Evolutionary conservation across 2,888 invertebrate genomes (phyloP).

Genomic region (Mayetiola destructor): DNA sequence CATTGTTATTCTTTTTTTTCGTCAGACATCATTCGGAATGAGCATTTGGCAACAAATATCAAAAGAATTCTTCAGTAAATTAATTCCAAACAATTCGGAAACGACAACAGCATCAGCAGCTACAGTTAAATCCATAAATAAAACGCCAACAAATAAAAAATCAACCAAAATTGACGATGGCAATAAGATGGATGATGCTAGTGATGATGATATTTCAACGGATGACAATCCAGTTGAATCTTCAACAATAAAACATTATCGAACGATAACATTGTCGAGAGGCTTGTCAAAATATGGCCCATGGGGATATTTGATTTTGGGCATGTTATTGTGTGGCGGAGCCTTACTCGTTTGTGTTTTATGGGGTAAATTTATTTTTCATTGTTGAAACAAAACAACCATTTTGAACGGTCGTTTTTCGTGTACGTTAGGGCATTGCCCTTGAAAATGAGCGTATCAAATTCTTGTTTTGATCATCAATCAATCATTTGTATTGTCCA

Average conservation of each 20-base stretch:
- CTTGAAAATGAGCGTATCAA: too few species aligned
- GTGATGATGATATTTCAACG: background rate
- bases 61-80: conserved; percentile 8
- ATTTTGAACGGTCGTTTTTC: background rate
- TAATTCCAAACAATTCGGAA: background rate
- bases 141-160: background rate
- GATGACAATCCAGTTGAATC: background rate
- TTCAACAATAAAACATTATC: conserved; percentile 9
- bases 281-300: conserved; percentile 56
- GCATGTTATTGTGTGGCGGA: conserved; percentile 53
- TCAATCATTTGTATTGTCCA: too few species aligned
- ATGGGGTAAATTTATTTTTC: conserved; percentile 38
- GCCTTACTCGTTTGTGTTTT: conserved; percentile 54
- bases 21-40: background rate
- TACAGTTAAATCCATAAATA: too few species aligned
- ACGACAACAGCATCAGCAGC: background rate
- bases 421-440: background rate
- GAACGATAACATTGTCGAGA: conserved; percentile 30
- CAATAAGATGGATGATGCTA: background rate
- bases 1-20: background rate
- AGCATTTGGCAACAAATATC: conserved; percentile 8
- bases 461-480: too few species aligned
- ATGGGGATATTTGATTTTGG: conserved; percentile 58
- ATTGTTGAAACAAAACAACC: background rate
- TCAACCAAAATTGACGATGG: background rate